phyloP scores from a whole-genome alignment of 2,113 vertebrate species.

The Pelecanus crispus region DNA sequence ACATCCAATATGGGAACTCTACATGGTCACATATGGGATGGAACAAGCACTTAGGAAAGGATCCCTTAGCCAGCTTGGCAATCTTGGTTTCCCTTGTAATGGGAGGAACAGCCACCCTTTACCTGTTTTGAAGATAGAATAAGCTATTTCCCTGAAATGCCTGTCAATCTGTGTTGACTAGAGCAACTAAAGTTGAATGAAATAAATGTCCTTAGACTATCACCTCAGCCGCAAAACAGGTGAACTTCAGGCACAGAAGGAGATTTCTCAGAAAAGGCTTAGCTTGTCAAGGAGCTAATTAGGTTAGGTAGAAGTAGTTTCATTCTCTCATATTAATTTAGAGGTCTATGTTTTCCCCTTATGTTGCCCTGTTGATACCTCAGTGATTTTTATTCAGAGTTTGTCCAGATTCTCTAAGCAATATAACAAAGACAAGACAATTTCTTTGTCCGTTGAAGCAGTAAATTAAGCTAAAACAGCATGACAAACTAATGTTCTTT shows the following conservation, averaged over 20 bases:
- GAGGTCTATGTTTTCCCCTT: neutral
- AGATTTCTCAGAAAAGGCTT: neutral
- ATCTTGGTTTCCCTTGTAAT: neutral
- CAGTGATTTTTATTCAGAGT: neutral
- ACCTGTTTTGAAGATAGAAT: neutral
- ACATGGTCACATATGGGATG: neutral
- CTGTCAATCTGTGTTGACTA: neutral
- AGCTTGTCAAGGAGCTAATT: neutral
- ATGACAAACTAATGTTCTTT: neutral
- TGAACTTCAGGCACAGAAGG: neutral
- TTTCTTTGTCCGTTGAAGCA: slow-evolving; percentile 2
- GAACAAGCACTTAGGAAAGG: neutral
- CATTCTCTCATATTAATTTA: neutral
- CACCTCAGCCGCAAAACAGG: neutral
- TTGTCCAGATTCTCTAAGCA: neutral
- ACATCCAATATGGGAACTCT: neutral
- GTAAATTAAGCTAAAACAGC: slow-evolving; percentile 14
- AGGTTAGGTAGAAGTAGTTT: neutral
- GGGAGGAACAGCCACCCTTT: neutral
- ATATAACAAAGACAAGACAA: neutral
- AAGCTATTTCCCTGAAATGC: neutral
- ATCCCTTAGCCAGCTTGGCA: neutral
- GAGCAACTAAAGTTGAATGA: neutral
- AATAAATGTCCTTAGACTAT: neutral
- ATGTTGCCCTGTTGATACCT: neutral